Evolutionary conservation across 2,888 invertebrate genomes (phyloP), one percentile per base, ranked within the genome.

Genomic region (Synergus japonicus): DNA sequence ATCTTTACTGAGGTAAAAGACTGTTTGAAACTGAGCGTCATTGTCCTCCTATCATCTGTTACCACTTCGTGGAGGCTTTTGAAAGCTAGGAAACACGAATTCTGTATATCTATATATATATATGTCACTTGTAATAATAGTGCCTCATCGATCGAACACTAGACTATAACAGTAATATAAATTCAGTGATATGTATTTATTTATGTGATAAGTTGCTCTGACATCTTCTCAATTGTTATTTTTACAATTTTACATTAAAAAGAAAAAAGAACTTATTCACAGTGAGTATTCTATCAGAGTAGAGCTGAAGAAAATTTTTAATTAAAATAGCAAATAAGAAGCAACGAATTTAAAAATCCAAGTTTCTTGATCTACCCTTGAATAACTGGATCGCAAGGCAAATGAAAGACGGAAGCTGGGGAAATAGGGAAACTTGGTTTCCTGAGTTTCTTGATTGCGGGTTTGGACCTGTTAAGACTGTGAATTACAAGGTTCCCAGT

Each of bases 61-160:
- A 46, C 12, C 10, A 49, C 46, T 73, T 73, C 5, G 18, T 54
- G 15, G 12, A 46, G 18, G 46, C 29, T 46, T 46, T 54, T 49
- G n/a, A 73, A 29, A 73, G 37, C 49, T 73, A 8, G 18, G 12
- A n/a, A 73, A 73, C 9, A 37, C 18, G 37, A 29, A 37, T 73
- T 54, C 41, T 49, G n/a, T 73, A n/a, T 8, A 37, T n/a, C 12
- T 49, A 54, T 58, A 54, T 41, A 54, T 58, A 54, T 41, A 54
- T 73, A 73, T 58, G 41, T 73, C 41, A 41, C 7, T n/a, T 73
- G 49, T 58, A 41, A 73, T 37, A 73, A 63, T 63, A 63, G 60
- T 10, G 37, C 41, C 49, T 37, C 73, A 73, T 73, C 73, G 73
- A 73, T 54, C 73, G 54, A n/a, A 10, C 37, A 29, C 54, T 73